Conservation (phyloP, 2,888 invertebrate species). For the Cerastis leucographa region DNA sequence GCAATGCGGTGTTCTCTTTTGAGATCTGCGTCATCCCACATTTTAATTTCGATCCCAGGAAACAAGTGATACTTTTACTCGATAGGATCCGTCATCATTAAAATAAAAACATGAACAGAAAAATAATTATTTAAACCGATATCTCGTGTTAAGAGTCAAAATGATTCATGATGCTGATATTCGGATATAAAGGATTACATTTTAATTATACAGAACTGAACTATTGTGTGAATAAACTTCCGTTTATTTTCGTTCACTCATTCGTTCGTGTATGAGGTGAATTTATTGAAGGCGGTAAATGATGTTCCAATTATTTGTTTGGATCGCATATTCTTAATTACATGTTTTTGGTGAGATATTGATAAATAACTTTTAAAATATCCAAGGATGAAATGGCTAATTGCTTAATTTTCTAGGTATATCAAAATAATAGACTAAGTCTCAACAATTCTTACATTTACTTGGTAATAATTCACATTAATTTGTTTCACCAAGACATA, state of each 20-base stretch:
- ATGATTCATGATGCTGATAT: constrained; percentile 50
- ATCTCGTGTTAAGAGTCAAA: constrained; percentile 30
- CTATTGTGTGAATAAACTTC: constrained; percentile 49
- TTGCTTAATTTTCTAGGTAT: too few relatives aligned
- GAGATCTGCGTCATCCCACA: neutral
- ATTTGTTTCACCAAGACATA: too few relatives aligned
- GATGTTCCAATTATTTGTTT: constrained; percentile 35
- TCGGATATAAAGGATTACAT: constrained; percentile 58
- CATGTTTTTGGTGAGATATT: neutral
- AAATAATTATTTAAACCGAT: constrained; percentile 17
- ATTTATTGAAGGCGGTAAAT: constrained; percentile 56
- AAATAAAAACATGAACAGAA: neutral
- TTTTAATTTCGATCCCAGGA: neutral
- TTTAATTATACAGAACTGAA: constrained; percentile 60
- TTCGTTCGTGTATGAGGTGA: constrained; percentile 34
- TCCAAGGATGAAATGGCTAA: too few relatives aligned
- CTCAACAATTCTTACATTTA: too few relatives aligned
- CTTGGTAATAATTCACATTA: too few relatives aligned
- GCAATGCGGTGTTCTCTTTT: neutral
- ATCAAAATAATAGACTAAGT: too few relatives aligned
- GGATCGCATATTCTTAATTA: constrained; percentile 4
- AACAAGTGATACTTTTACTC: neutral
- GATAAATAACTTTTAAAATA: neutral
- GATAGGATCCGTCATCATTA: constrained; percentile 20
- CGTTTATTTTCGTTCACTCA: constrained; percentile 48